Evolutionary conservation across 2,113 vertebrate genomes (phyloP).

Genomic region (Rhinolophus ferrumequinum): DNA sequence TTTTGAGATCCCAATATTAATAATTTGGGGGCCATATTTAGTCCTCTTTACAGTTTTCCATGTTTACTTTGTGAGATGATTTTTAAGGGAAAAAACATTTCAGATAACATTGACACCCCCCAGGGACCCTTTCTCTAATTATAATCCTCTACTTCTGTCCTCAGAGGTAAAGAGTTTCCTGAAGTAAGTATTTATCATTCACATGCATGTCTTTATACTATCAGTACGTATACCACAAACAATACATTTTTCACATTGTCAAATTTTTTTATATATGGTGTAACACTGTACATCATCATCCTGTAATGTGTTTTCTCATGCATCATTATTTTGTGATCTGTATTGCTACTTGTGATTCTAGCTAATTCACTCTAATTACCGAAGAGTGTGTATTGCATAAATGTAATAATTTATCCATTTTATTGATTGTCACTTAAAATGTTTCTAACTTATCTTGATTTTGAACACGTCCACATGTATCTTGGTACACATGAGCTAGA

Average conservation of each 20-base stretch:
- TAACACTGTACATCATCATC: not conserved
- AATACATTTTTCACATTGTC: not conserved
- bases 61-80: not conserved
- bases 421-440: not conserved
- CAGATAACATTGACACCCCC: rapidly evolving
- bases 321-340: not conserved
- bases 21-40: not conserved
- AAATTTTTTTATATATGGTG: too few relatives aligned
- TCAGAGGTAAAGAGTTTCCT: not conserved
- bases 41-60: not conserved
- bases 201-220: not conserved
- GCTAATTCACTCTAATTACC: not conserved
- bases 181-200: not conserved
- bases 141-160: not conserved
- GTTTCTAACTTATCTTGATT: not conserved
- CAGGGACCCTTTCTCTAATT: not conserved
- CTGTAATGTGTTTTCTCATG: not conserved
- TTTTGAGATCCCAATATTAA: not conserved
- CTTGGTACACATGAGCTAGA: not conserved
- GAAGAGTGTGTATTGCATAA: not conserved
- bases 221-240: not conserved
- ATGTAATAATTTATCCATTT: not conserved
- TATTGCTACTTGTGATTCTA: not conserved
- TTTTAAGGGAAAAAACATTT: not conserved
- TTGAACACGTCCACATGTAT: not conserved